Evolutionary conservation across 2,888 invertebrate species (phyloP), one percentile per base, ranked within the genome.

Genomic region (Parelbella ahira): DNA sequence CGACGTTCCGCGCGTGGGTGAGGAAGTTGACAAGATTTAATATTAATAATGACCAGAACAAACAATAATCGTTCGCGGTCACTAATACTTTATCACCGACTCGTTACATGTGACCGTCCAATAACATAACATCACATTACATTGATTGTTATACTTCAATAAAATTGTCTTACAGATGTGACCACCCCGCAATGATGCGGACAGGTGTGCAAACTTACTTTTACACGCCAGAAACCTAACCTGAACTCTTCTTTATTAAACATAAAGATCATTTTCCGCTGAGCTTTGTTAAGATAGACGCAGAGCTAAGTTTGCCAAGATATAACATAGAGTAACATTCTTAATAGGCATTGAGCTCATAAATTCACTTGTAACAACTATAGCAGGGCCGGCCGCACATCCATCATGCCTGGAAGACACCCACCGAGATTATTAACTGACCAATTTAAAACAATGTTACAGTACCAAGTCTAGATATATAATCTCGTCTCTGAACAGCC

Each of bases 361-460:
- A 49, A 49, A 49, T 51, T 34, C 39, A 42, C 34, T 29, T 45
- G 42, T 27, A 49, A 47, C 48, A 49, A 38, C 44, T 38, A 33
- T 37, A 39, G 47, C 33, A 37, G 34, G 43, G 41, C 49, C 39
- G 45, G 30, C 38, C 25, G 54, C 48, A 57, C 44, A 51, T 50
- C 57, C 47, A 49, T 51, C 57, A 49, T 56, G 38, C 52, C 53
- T 63, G 58, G 58, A 50, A 47, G 60, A 63, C 58, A 53, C 60
- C 58, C 58, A 72, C 70, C 63, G 68, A 7, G 33, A 28, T 33
- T 33, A 41, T 41, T 27, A 41, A 41, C 39, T 33, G 41, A 27
- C 41, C 41, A 27, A 12, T 21, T 23, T 24, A 33, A 10, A 33
- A 33, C 25, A 19, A n/a, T 8, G 28, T 21, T 20, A 37, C 21